Conservation (phyloP, 2,888 invertebrate genomes). For the Ichneumoninae sp. region DNA sequence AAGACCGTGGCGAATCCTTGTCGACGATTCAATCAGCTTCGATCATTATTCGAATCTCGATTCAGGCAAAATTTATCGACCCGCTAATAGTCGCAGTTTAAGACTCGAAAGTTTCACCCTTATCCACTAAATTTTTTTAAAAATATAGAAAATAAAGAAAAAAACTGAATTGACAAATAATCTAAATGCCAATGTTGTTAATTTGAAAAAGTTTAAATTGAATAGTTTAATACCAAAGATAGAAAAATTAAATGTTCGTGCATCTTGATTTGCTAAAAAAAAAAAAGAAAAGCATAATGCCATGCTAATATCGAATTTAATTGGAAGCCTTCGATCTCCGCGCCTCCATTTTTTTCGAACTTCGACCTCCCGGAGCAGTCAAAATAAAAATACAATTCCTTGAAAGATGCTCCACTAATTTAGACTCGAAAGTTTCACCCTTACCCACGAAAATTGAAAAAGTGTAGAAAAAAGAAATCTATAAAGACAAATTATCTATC, state of each 20-base stretch:
- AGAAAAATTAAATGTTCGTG: background rate
- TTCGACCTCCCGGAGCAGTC: background rate
- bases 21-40: background rate
- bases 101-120: background rate
- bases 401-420: no score
- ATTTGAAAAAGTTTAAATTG: background rate
- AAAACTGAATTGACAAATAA: background rate
- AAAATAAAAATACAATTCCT: no score
- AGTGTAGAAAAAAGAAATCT: background rate
- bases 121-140: background rate
- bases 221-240: background rate
- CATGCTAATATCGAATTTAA: background rate
- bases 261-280: background rate
- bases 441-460: background rate
- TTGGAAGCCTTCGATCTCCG: background rate
- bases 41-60: background rate
- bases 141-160: background rate
- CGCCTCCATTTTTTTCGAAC: no score
- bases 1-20: conserved; percentile 27
- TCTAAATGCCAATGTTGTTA: background rate
- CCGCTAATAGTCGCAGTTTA: background rate
- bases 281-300: background rate
- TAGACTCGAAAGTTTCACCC: background rate
- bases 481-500: background rate
- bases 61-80: background rate